Percentiles rank a stretch among this genome's conserved stretches.
Conservation (phyloP, 2,113 vertebrate species). For the Xiphophorus couchianus region DNA sequence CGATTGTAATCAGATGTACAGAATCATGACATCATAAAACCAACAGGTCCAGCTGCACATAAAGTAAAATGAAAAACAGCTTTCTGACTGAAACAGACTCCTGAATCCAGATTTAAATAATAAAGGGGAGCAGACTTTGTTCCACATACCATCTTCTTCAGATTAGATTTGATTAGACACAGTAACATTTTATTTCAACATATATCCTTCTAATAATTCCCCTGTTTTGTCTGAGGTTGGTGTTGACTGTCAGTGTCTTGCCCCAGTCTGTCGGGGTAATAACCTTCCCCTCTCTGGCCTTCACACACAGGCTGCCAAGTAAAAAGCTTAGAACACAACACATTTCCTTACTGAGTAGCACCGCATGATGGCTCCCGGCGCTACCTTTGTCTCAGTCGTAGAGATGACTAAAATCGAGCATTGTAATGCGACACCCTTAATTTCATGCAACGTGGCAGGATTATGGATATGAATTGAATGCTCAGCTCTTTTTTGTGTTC, state of each 20-base stretch:
- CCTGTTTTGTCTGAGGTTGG: slow-evolving; percentile 15
- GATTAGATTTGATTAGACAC: slow-evolving; percentile 71
- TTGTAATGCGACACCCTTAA: slow-evolving; percentile 80
- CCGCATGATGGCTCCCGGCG: slow-evolving; percentile 73
- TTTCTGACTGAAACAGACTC: slow-evolving; percentile 64
- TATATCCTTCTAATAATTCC: slow-evolving; percentile 35
- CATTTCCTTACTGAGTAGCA: slow-evolving; percentile 67
- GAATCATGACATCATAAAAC: slow-evolving; percentile 4
- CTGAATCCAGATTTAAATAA: slow-evolving; percentile 79
- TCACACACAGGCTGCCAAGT: slow-evolving; percentile 66
- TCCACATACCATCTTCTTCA: slow-evolving; percentile 65
- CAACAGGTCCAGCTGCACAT: slow-evolving; percentile 39
- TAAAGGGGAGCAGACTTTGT: slow-evolving; percentile 30
- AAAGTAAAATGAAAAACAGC: slow-evolving; percentile 73
- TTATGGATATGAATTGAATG: slow-evolving; percentile 80
- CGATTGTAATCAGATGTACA: not conserved
- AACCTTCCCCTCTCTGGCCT: slow-evolving; percentile 8
- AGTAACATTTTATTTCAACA: slow-evolving; percentile 24
- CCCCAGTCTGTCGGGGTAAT: slow-evolving; percentile 18
- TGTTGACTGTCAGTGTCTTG: slow-evolving; percentile 7
- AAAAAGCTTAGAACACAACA: slow-evolving; percentile 74
- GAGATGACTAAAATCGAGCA: slow-evolving; percentile 78
- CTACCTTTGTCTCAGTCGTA: slow-evolving; percentile 81
- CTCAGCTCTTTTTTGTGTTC: slow-evolving; percentile 77
- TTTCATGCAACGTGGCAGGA: slow-evolving; percentile 82